Base-by-base conservation (phyloP, 1,140 invertebrate genomes). In the Rhynchophorus ferrugineus region DNA sequence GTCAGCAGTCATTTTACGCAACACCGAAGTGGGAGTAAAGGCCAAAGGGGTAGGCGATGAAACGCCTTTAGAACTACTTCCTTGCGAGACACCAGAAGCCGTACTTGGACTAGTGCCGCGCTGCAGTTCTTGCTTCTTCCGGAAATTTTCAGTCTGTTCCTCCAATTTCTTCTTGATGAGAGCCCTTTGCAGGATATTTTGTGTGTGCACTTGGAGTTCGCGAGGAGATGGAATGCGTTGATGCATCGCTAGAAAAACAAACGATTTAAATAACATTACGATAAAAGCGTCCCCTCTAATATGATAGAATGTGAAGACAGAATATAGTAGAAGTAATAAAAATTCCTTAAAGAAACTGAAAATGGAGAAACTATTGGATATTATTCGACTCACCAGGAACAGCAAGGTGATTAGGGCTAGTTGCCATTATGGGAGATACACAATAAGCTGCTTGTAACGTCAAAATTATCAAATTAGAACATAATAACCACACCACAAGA, bases 1-100 rank as follows among this genome's bases (percentile, higher is more conserved):
- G 59, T 93, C 90, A 16, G 88, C 89, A 34, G 89, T 91, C 89
- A 94, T 91, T 72, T 94, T 95, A 21, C 90, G 79, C 62, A 95
- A 77, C 35, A 78, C 84, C 36, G 90, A 91, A 6, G 90, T 94
- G 37, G 91, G 91, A 2, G 89, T 93, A 70, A 94, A 94, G 2
- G 89, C 84, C 48, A 87, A 73, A 3, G 82, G 82, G 24, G 84
- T 83, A 6, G 82, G 77, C 34, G 75, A 77, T 37, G 61, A 70
- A 11, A 74, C 61, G 24, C 72, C 72, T 60, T 73, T 71, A 33
- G 57, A 58, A 46, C 16, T 18, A 21, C 41, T 19, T 14, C 37
- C 20, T 16, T 53, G 50, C 3, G 21, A 58, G 69, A 36, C 51
- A 21, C 19, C 21, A 39, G 20, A 24, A 19, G 8, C 36, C 8